Evolutionary conservation across 2,113 vertebrate genomes (phyloP).

Genomic region (Delphinapterus leucas): DNA sequence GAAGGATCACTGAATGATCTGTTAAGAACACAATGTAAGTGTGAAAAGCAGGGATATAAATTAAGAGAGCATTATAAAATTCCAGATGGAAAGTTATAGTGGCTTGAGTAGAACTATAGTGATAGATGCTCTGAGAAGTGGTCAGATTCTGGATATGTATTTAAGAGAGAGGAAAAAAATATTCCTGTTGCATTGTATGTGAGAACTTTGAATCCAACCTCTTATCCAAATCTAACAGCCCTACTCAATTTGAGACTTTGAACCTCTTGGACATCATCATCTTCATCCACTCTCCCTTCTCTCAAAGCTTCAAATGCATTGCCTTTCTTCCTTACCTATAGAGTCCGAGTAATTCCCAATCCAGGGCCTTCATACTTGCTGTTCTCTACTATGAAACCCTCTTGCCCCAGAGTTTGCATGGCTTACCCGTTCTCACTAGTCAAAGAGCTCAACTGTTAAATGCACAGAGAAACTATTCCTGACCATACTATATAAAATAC

Average conservation of each 20-base stretch:
- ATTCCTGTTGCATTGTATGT: not conserved
- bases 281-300: not conserved
- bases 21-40: not conserved
- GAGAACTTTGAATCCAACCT: not conserved
- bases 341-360: not conserved
- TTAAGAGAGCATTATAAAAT: slow-evolving; percentile 18
- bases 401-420: not conserved
- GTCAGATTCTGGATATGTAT: not conserved
- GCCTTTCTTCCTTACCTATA: not conserved
- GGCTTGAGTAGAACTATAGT: not conserved
- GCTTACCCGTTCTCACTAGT: not conserved
- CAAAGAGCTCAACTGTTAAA: not conserved
- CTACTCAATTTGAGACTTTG: not conserved
- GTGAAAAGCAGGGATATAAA: not conserved
- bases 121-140: not conserved
- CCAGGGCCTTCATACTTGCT: not conserved
- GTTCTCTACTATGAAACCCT: not conserved
- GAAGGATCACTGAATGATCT: not conserved
- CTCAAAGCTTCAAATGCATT: not conserved
- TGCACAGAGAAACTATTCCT: not conserved
- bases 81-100: not conserved
- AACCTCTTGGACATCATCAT: not conserved
- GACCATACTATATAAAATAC: not conserved
- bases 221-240: not conserved
- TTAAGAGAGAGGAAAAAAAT: not conserved